These are phyloP conservation scores for Protaetia brevitarsis DNA, from an alignment of 1,140 invertebrate genomes.

Conservation along the genomic window DNA sequence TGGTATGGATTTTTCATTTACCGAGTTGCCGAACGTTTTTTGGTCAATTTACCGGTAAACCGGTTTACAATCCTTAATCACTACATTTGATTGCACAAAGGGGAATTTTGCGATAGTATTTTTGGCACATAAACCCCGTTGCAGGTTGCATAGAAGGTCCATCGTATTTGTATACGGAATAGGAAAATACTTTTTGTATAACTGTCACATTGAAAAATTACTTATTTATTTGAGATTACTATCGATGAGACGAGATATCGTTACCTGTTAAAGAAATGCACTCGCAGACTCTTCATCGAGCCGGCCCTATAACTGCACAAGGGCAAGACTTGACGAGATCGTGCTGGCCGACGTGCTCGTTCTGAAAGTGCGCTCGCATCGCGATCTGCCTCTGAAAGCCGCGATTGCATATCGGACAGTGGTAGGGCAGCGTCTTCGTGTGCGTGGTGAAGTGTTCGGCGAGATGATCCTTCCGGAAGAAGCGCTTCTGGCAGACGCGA, in stretches of 20 bases:
- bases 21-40: no score
- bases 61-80: no score
- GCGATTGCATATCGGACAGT: conserved; percentile 86
- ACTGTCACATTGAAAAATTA: no score
- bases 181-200: no score
- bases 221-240: not conserved
- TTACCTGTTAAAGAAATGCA: conserved; percentile 84
- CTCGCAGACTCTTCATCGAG: conserved; percentile 81
- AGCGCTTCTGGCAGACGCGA: conserved; percentile 84
- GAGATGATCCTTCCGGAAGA: conserved; percentile 91
- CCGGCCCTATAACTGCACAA: conserved; percentile 82
- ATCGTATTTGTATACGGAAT: no score
- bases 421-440: conserved; percentile 85
- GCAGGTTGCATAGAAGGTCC: no score
- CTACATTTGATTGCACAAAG: no score
- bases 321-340: conserved; percentile 88
- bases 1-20: no score
- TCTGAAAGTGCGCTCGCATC: conserved; percentile 90
- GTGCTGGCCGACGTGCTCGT: conserved; percentile 87
- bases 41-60: no score
- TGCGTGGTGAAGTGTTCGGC: conserved; percentile 89
- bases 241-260: no score
- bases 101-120: no score
- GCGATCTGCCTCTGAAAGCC: conserved; percentile 87
- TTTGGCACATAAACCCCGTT: no score